Conservation (phyloP, 1,140 invertebrate genomes). For the Maconellicoccus hirsutus region DNA sequence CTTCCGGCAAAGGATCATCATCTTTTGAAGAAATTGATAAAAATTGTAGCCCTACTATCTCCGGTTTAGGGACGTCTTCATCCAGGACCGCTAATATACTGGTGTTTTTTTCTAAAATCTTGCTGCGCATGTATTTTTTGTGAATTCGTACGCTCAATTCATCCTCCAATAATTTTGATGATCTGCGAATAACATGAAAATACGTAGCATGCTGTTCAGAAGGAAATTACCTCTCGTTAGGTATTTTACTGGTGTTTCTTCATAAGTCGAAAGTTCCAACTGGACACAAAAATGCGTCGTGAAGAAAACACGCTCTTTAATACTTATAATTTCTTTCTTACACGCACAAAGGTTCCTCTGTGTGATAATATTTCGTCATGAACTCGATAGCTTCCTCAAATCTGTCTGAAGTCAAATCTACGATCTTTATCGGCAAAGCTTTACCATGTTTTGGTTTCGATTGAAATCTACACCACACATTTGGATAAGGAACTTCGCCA, state of each 20-base stretch:
- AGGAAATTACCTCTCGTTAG: no score
- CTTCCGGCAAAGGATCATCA: neutral
- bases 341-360: neutral
- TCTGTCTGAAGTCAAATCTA: neutral
- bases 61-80: neutral
- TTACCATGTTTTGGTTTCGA: neutral
- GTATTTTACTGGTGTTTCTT: no score
- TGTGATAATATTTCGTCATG: neutral
- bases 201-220: no score
- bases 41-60: neutral
- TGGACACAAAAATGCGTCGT: no score
- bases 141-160: no score
- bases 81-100: neutral
- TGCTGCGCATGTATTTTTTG: no score
- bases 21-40: neutral
- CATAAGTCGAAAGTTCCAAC: no score
- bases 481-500: neutral
- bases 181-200: no score
- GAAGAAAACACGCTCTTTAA: no score
- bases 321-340: neutral
- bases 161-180: no score
- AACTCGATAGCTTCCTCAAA: neutral
- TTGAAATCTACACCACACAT: neutral
- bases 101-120: neutral
- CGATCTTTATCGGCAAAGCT: neutral